A percentile compares a stretch with the other conserved stretches of the same genome.
These are phyloP conservation scores for Bombycilla garrulus DNA, from an alignment of 2,113 vertebrate species.

Conservation along the genomic window DNA sequence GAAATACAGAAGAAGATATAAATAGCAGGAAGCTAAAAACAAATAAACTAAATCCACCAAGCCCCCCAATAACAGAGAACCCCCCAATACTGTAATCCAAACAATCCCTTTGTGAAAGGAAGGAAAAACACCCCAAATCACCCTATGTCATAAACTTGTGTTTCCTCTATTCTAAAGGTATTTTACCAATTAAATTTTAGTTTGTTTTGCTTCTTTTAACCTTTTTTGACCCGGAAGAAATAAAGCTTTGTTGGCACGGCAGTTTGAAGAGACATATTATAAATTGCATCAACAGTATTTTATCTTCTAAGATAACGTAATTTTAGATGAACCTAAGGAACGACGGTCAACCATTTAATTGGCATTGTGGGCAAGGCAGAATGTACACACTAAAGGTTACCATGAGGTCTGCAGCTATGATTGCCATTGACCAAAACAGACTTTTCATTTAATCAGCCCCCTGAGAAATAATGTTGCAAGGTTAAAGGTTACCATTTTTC, in stretches of 20 bases:
- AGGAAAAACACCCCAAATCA: neutral
- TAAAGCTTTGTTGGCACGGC: neutral
- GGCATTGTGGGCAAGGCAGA: neutral
- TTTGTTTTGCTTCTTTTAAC: neutral
- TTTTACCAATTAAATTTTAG: neutral
- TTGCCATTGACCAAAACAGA: neutral
- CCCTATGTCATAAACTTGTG: neutral
- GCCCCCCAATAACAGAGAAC: neutral
- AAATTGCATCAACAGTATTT: neutral
- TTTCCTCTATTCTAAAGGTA: neutral
- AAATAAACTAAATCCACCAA: neutral
- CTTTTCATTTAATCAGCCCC: slow-evolving; percentile 23
- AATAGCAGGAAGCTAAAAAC: neutral
- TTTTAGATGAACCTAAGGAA: slow-evolving; percentile 39
- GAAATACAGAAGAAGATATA: neutral
- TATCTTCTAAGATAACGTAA: neutral
- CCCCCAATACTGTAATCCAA: neutral
- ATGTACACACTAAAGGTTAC: neutral
- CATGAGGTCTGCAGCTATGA: neutral
- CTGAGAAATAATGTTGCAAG: neutral
- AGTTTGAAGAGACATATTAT: neutral
- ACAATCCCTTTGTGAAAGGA: neutral
- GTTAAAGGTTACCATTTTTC: slow-evolving; percentile 19
- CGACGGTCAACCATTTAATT: slow-evolving; percentile 24
- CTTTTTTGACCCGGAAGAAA: slow-evolving; percentile 2